Evolutionary conservation across 2,113 vertebrate genomes (phyloP), one percentile per base, ranked within the genome.

Genomic region (Varanus komodoensis): DNA sequence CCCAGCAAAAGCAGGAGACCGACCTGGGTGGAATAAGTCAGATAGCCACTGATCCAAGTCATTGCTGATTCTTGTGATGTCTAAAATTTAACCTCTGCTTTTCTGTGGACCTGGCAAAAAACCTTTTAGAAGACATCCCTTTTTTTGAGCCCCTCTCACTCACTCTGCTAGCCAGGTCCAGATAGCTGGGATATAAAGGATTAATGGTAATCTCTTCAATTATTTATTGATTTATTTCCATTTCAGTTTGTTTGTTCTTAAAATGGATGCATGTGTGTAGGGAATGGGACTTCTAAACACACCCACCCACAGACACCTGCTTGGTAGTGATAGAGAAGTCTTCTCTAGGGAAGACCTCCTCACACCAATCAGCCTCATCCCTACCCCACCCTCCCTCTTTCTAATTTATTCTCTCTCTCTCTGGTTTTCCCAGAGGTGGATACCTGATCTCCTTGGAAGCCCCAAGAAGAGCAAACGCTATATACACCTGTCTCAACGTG

Each of bases 401-500:
- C 75, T 88, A 44, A 88, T 73, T 85, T 73, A 61, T n/a, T 61
- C 52, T 52, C 32, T 50, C 54, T 44, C 38, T 52, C 48, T 89
- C 50, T 84, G 50, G 71, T 84, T 91, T 80, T 71, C 87, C 87
- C 89, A 57, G 89, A 90, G 82, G 84, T 73, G 64, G 89, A 89
- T 91, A 94, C 91, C 75, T 92, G 92, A 94, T 94, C 83, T 71
- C 71, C 82, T 82, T 77, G 75, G 87, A 82, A 68, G 84, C 79
- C 71, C 75, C 87, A 91, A n/a, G 79, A 87, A 75, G 21, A 90
- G 85, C 48, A 25, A 89, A 81, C 29, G 21, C 88, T 32, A 4
- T 54, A 73, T 1, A n/a, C 23, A 54, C 77, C 83, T 67, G 38
- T 61, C 48, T 86, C 71, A 86, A 81, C 3, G 21, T 38, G 52